Evolutionary conservation across 2,797 vertebrate genomes (phyloP), one percentile per base, ranked within the genome.

Genomic region (Natrix natrix): DNA sequence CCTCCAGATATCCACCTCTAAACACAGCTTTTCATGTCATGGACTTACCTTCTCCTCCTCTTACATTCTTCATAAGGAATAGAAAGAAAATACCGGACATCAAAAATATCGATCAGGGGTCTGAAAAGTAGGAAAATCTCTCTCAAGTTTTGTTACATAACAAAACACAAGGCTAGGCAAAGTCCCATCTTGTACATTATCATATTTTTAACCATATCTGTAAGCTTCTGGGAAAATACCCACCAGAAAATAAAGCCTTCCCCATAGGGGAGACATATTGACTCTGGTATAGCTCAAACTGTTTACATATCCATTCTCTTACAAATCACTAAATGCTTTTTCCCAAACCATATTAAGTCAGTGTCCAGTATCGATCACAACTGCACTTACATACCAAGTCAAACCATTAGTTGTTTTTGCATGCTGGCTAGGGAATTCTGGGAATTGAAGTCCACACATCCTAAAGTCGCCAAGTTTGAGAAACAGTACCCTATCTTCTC

Each of bases 31-130:
- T n/a, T 74, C 55, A 17, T 2, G 20, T 32, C 28, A 56, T 20
- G 57, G 22, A 13, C 98, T 97, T 97, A 99, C 99, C 98, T 98
- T 96, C 99, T 99, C 96, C 99, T 99, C 97, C 97, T 98, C 98
- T 99, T 99, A 97, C 99, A 99, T 97, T 99, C 99, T 98, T 99
- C 98, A 28, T 99, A 99, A 1, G 99, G 99, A 98, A 99, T 98
- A 96, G 98, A 99, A 97, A 99, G 98, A 94, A 99, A 99, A 96
- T 98, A 99, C 37, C 98, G 97, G 93, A 98, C 98, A 97, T 99
- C 97, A 94, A 99, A 98, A 94, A 99, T 97, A 10, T 99, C 98
- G 92, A 99, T 99, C 98, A 99, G 97, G 91, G 99, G 98, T 96
- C 98, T 99, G 95, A 24, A 93, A 96, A 91, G 17, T 11, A 26